These are phyloP conservation scores for Patiria pectinifera DNA, from an alignment of 53 echinoderm and acorn worm species.

Conservation along the genomic window DNA sequence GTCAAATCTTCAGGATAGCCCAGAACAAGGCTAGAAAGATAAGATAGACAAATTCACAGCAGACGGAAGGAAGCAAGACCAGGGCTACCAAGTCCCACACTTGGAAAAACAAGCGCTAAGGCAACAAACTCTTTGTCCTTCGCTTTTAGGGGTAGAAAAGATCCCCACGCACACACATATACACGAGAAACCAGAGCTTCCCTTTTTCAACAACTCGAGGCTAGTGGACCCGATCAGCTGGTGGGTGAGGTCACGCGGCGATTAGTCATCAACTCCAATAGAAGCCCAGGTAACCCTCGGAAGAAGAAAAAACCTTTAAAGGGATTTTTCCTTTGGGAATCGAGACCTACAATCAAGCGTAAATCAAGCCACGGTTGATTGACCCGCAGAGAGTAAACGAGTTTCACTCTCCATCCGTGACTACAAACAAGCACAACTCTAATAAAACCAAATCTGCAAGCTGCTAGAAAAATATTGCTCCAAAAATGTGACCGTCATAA, in stretches of 20 bases:
- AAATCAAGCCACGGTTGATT: not conserved
- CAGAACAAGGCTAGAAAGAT: constrained; percentile 13
- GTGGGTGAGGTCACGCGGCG: constrained; percentile 56
- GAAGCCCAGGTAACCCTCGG: constrained; percentile 5
- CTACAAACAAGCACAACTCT: not conserved
- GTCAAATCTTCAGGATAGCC: not conserved
- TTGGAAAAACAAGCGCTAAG: not conserved
- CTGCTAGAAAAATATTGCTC: too few species aligned
- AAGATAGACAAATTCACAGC: not conserved
- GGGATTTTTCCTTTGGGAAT: not conserved
- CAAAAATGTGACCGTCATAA: too few species aligned
- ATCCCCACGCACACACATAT: not conserved
- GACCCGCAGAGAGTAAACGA: not conserved
- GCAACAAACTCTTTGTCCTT: not conserved
- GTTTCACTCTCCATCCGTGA: not conserved
- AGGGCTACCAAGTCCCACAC: not conserved
- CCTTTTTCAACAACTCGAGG: constrained; percentile 20
- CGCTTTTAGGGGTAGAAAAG: not conserved
- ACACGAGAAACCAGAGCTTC: not conserved
- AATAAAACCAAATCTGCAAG: too few species aligned
- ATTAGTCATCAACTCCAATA: constrained; percentile 43
- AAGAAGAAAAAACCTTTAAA: not conserved
- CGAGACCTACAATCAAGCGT: not conserved
- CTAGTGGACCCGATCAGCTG: constrained; percentile 47
- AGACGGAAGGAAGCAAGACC: not conserved